These are phyloP conservation scores for Pteropus rufus DNA, from an alignment of 2,797 vertebrate species.

Conservation along the genomic window DNA sequence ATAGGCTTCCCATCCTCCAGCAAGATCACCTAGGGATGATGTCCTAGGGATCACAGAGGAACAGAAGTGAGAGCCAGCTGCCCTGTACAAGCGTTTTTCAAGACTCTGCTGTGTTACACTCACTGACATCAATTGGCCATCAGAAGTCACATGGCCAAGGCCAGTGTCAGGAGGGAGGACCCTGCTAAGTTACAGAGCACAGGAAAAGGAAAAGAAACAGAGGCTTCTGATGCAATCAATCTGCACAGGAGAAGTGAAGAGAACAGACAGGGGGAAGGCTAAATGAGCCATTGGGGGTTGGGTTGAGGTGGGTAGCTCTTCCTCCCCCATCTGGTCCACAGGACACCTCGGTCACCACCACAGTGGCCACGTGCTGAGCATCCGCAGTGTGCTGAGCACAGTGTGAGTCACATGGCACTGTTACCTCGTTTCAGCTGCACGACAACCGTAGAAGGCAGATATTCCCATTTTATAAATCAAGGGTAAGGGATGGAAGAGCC, in stretches of 20 bases:
- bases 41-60: background rate
- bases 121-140: background rate
- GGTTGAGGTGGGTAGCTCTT: no score
- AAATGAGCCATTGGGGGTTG: fast-evolving
- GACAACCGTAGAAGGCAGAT: background rate
- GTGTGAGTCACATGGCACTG: background rate
- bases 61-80: background rate
- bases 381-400: fast-evolving
- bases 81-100: background rate
- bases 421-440: background rate
- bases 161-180: background rate
- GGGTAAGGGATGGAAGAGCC: background rate
- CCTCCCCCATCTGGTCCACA: background rate
- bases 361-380: background rate
- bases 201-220: background rate
- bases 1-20: background rate
- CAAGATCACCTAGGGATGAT: background rate
- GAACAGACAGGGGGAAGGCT: background rate
- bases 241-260: background rate
- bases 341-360: fast-evolving
- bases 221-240: background rate
- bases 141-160: no score
- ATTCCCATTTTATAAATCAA: background rate
- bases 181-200: background rate
- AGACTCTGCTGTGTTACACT: background rate